A percentile compares a stretch with the other conserved stretches of the same genome.
Conservation (phyloP, 2,113 vertebrate genomes). For the Aphyosemion australe region DNA sequence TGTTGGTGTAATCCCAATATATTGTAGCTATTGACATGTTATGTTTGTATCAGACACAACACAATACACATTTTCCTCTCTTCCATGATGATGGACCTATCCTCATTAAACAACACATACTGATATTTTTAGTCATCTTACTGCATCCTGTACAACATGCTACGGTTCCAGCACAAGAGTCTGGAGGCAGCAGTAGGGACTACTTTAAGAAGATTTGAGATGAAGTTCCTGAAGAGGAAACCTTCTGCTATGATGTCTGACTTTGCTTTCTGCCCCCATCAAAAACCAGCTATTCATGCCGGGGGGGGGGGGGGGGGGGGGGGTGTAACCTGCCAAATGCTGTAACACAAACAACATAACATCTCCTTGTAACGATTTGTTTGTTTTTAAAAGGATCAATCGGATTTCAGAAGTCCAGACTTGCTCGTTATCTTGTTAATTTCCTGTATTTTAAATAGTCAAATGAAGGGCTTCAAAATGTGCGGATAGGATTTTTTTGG, state of each 20-base stretch:
- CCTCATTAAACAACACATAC: constrained; percentile 72
- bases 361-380: neutral
- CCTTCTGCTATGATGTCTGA: constrained; percentile 34
- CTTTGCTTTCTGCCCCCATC: constrained; percentile 27
- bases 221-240: constrained; percentile 1
- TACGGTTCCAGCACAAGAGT: neutral
- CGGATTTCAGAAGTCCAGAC: constrained; percentile 21
- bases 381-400: neutral
- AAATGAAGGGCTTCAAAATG: constrained; percentile 54
- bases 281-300: constrained; percentile 33
- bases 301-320: neutral
- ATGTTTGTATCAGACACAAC: constrained; percentile 73
- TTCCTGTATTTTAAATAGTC: constrained; percentile 21
- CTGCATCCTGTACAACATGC: constrained; percentile 43
- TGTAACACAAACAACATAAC: constrained; percentile 13
- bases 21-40: constrained; percentile 79
- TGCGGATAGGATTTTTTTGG: constrained; percentile 31
- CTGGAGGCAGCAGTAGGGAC: constrained; percentile 9
- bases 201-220: constrained; percentile 5
- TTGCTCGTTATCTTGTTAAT: constrained; percentile 22
- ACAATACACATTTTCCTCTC: constrained; percentile 57
- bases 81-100: constrained; percentile 75
- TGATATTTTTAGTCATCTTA: constrained; percentile 42
- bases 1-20: constrained; percentile 79
- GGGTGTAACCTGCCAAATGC: constrained; percentile 37